phyloP scores from a whole-genome alignment of 2,113 vertebrate genomes.

The Otis tarda region DNA sequence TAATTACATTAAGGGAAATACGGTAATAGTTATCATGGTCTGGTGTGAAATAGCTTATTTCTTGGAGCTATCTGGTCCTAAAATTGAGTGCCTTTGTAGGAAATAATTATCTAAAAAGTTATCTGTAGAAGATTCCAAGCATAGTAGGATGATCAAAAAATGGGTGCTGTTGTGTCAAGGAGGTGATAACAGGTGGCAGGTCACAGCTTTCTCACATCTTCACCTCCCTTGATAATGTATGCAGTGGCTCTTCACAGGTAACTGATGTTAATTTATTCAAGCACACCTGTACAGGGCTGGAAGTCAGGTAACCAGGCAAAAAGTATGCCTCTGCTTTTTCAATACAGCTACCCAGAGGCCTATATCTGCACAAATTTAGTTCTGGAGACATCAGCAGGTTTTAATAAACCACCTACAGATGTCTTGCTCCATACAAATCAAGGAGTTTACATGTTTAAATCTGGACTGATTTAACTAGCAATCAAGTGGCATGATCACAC shows the following conservation, averaged over 20 bases:
- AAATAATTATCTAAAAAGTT: constrained; percentile 60
- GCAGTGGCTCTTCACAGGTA: constrained; percentile 85
- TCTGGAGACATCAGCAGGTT: constrained; percentile 77
- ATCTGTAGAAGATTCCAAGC: constrained; percentile 49
- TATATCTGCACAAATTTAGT: constrained; percentile 63
- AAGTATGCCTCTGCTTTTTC: constrained; percentile 64
- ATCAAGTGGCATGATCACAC: constrained; percentile 70
- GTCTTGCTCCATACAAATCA: constrained; percentile 71
- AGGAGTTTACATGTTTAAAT: constrained; percentile 77
- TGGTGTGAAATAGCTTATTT: constrained; percentile 41
- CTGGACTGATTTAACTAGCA: constrained; percentile 74
- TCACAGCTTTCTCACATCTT: constrained; percentile 74
- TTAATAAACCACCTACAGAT: constrained; percentile 79
- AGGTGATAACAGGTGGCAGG: constrained; percentile 79
- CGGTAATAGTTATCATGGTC: neutral
- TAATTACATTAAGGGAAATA: constrained; percentile 59
- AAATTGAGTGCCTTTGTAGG: constrained; percentile 22
- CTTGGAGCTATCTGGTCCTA: constrained; percentile 9
- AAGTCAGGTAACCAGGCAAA: constrained; percentile 84
- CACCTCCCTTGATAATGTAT: constrained; percentile 90
- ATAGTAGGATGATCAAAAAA: constrained; percentile 51
- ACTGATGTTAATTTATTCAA: constrained; percentile 88
- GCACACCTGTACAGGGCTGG: constrained; percentile 79
- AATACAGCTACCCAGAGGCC: constrained; percentile 69
- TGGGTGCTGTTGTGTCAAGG: constrained; percentile 72